Percentiles rank a stretch among this genome's conserved stretches.
Evolutionary conservation across 2,113 vertebrate genomes (phyloP).

Genomic region (Elgaria multicarinata): DNA sequence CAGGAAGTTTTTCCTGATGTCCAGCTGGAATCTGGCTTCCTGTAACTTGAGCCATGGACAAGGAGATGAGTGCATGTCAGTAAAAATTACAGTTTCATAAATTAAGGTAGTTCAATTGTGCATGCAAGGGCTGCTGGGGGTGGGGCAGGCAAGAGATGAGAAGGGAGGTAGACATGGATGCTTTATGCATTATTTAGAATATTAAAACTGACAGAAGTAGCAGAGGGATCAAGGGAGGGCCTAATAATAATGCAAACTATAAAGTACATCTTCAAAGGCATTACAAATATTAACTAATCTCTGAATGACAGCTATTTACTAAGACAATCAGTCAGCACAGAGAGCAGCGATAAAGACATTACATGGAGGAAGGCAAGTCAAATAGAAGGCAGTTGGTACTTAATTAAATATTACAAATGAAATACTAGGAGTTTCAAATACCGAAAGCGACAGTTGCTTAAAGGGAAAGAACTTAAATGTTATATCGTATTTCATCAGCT

Average conservation of each 20-base stretch:
- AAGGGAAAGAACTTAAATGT: neutral
- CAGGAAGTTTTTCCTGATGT: no score
- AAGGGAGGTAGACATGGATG: neutral
- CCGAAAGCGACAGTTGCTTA: neutral
- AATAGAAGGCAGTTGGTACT: slow-evolving; percentile 6
- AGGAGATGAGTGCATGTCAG: neutral
- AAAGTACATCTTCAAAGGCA: neutral
- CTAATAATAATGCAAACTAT: slow-evolving; percentile 20
- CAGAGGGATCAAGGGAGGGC: neutral
- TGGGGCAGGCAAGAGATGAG: neutral
- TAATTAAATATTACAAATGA: slow-evolving; percentile 18
- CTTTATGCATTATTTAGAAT: slow-evolving; percentile 9
- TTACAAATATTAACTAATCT: slow-evolving; percentile 26
- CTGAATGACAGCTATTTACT: slow-evolving; percentile 5
- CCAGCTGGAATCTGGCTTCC: no score
- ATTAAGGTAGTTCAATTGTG: neutral
- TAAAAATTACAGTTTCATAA: neutral
- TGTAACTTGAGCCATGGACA: no score
- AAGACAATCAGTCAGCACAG: slow-evolving; percentile 2
- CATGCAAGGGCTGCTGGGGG: neutral
- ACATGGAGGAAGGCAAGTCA: neutral
- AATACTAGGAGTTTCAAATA: neutral
- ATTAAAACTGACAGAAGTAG: neutral
- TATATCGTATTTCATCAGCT: neutral
- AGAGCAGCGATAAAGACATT: slow-evolving; percentile 2